These are phyloP conservation scores for Tychaedon coryphoeus DNA, from an alignment of 2,113 vertebrate genomes.

Conservation along the genomic window DNA sequence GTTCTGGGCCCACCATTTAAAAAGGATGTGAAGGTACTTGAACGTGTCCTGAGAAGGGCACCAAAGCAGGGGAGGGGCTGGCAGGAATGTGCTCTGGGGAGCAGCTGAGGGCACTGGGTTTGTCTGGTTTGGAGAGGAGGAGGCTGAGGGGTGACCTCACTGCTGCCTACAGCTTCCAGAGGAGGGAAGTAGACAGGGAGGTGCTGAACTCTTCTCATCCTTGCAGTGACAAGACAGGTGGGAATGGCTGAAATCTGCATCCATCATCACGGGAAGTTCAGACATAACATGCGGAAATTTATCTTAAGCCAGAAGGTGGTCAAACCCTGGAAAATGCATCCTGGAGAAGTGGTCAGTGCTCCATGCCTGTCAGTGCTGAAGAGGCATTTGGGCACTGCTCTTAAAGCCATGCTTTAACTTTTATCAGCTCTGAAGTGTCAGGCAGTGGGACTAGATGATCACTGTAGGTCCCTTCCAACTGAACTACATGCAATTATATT, in stretches of 20 bases:
- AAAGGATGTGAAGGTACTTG: not conserved
- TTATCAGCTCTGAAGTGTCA: not conserved
- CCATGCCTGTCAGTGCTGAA: not conserved
- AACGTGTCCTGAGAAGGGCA: not conserved
- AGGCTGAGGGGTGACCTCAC: not conserved
- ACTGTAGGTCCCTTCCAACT: not conserved
- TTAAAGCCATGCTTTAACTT: not conserved
- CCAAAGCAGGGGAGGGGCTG: not conserved
- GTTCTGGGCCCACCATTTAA: not conserved
- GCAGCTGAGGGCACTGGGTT: not conserved
- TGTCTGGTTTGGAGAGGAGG: not conserved
- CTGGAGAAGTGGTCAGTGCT: not conserved
- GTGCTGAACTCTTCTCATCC: not conserved
- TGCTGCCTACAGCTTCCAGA: not conserved
- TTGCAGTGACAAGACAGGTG: accelerated
- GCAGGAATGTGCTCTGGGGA: not conserved
- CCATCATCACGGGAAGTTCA: not conserved
- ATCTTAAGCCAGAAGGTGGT: not conserved
- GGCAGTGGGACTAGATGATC: not conserved
- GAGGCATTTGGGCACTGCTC: not conserved
- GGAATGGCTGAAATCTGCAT: not conserved
- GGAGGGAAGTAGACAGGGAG: not conserved
- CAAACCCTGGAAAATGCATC: not conserved
- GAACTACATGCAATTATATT: not conserved
- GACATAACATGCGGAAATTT: not conserved